Evolutionary conservation across 1,140 invertebrate species (phyloP).

Genomic region (Cydia strobilella): DNA sequence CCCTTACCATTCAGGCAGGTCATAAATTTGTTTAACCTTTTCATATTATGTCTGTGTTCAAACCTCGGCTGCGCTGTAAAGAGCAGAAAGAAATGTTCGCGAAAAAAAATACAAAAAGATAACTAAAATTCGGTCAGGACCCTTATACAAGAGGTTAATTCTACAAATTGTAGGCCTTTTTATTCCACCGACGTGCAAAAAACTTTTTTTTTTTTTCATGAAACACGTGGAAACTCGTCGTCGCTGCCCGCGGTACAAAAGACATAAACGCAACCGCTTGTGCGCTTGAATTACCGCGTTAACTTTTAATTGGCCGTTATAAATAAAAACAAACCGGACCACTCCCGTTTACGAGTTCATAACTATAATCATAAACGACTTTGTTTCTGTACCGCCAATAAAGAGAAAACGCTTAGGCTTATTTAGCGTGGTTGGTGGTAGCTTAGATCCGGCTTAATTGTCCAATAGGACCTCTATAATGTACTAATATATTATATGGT

Average conservation of each 20-base stretch:
- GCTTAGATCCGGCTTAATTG: not conserved
- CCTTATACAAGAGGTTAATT: too few species aligned
- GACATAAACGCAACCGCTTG: constrained; percentile 45
- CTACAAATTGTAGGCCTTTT: not conserved
- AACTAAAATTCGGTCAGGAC: too few species aligned
- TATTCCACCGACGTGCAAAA: not conserved
- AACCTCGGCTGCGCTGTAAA: too few species aligned
- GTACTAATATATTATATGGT: not conserved
- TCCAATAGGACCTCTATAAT: not conserved
- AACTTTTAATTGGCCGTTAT: constrained; percentile 33
- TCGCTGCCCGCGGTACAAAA: constrained; percentile 41
- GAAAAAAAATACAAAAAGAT: too few species aligned
- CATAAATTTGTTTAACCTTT: too few species aligned
- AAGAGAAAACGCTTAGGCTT: constrained; percentile 6
- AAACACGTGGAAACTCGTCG: constrained; percentile 1
- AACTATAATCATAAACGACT: constrained; percentile 20
- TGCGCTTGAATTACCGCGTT: constrained; percentile 33
- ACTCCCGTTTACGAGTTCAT: constrained; percentile 19
- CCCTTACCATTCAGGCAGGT: too few species aligned
- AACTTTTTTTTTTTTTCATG: not conserved
- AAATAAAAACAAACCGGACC: constrained; percentile 27
- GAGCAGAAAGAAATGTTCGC: too few species aligned
- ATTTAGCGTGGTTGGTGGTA: not conserved
- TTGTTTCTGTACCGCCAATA: constrained; percentile 22
- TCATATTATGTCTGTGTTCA: too few species aligned